phyloP scores from a whole-genome alignment of 2,888 invertebrate genomes.

The Spilarctia lutea region DNA sequence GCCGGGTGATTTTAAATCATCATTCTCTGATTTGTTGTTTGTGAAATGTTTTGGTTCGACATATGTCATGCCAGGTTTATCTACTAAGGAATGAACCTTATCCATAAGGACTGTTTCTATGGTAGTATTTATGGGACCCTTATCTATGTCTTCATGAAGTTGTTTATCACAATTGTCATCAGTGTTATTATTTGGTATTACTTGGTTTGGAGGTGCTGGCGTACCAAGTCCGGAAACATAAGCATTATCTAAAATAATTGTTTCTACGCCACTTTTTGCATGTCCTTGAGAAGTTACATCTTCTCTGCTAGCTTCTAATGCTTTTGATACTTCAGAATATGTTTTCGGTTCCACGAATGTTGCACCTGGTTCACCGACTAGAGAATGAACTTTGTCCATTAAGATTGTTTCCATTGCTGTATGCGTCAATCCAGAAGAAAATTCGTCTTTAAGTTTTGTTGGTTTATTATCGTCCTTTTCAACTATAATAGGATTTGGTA shows the following conservation, averaged over 20 bases:
- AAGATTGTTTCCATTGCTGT: slow-evolving; percentile 43
- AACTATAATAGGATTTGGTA: slow-evolving; percentile 32
- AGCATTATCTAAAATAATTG: slow-evolving; percentile 34
- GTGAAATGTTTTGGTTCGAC: slow-evolving; percentile 44
- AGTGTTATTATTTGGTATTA: slow-evolving; percentile 18
- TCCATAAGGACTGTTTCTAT: slow-evolving; percentile 42
- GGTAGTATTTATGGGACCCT: slow-evolving; percentile 28
- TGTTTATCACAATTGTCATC: background rate
- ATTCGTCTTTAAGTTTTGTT: slow-evolving; percentile 28
- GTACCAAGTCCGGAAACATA: slow-evolving; percentile 28
- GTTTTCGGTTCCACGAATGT: slow-evolving; percentile 37
- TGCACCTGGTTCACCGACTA: slow-evolving; percentile 39
- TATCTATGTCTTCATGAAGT: slow-evolving; percentile 10
- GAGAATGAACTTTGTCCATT: slow-evolving; percentile 44
- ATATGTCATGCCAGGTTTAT: slow-evolving; percentile 37
- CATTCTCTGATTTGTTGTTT: slow-evolving; percentile 30
- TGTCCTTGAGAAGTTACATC: slow-evolving; percentile 8
- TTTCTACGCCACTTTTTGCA: slow-evolving; percentile 32
- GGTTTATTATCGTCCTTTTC: slow-evolving; percentile 19
- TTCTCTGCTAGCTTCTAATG: slow-evolving; percentile 6
- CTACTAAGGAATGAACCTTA: slow-evolving; percentile 42
- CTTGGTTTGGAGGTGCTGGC: slow-evolving; percentile 16
- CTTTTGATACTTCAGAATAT: slow-evolving; percentile 25
- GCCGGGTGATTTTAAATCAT: slow-evolving; percentile 51
- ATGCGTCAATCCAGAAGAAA: slow-evolving; percentile 44